Base-by-base conservation (phyloP, 1,140 invertebrate species). In the Gonioctena quinquepunctata region DNA sequence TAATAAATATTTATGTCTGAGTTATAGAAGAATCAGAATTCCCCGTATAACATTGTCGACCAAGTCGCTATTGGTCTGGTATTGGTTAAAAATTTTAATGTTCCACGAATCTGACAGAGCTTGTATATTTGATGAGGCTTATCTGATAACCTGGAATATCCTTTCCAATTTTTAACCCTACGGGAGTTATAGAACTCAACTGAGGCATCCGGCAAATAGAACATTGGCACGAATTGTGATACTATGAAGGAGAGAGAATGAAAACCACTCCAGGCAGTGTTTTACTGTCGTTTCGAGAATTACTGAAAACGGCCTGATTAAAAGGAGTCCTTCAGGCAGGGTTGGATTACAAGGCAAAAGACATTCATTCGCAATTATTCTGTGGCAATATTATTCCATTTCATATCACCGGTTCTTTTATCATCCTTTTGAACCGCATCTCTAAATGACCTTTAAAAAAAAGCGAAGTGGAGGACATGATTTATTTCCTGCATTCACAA, bases 231-330 rank as follows among this genome's bases (percentile, higher is more conserved):
- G 33, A 13, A 42, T 42, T 42, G 8, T 42, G 4, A 42, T 56
- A 56, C 18, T 11, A 23, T 56, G 22, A 19, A 56, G 21, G 52
- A 19, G 52, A 21, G 18, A 21, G 11, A 56, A 56, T 19, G 52
- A 56, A 21, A 21, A 21, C 52, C 52, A 19, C 52, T 19, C 7
- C 33, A 11, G 16, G 52, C 52, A 56, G 18, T 56, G 19, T 56
- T 56, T 56, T 23, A 56, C 52, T 23, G n/a, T 56, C 22, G 13
- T 23, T 56, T 19, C 21, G 52, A 56, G 52, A 56, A 56, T 56
- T 56, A 56, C 52, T 56, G 52, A 56, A 56, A 56, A 19, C 52
- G 22, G 52, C 52, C 52, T 56, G 52, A 56, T 56, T 56, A 56
- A 56, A 56, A 19, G 52, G 52, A 56, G 22, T 23, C 21, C 52